Base-by-base conservation (phyloP, 2,113 vertebrate genomes). In the Nasalis larvatus region DNA sequence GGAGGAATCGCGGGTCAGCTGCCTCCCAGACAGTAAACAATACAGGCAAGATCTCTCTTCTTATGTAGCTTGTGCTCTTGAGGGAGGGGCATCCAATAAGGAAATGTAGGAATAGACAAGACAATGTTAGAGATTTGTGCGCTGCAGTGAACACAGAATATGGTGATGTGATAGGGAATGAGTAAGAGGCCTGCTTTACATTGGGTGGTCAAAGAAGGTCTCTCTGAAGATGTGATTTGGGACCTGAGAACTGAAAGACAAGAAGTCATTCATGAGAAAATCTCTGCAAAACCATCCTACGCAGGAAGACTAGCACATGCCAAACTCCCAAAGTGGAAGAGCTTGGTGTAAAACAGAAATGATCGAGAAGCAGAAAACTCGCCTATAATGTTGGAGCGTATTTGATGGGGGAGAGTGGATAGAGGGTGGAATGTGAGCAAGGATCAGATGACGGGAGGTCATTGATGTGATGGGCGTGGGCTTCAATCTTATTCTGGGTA, bases 331-430 rank as follows among this genome's bases (percentile, higher is more conserved):
- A 23, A 3, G 37, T 10, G 45, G 81, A 49, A 3, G 32, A 40
- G 68, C 68, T 21, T 40, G 42, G 68, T 21, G 23, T 10, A 35
- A n/a, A 37, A 21, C 0, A 37, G 49, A 91, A 30, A n/a, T 6
- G 2, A 13, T 4, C 21, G 9, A 69, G 66, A 40, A 20, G 12
- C 0, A 42, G 0, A n/a, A 18, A 10, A 8, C 0, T 1, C 1
- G 58, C 37, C 63, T 3, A 0, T 23, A 5, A 11, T 78, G 37
- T 3, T 6, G 9, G 49, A n/a, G 23, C 35, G 4, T 9, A 12
- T 0, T 14, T 7, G 68, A 10, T 1, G 6, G 30, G 37, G 30
- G 32, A 54, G 6, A 54, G 52, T 54, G 52, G 52, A 54, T 8
- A 7, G 6, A 54, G 52, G 52, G 52, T 54, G 52, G 52, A 54